Evolutionary conservation across 2,113 vertebrate species (phyloP).

Genomic region (Pteruthius melanotis): DNA sequence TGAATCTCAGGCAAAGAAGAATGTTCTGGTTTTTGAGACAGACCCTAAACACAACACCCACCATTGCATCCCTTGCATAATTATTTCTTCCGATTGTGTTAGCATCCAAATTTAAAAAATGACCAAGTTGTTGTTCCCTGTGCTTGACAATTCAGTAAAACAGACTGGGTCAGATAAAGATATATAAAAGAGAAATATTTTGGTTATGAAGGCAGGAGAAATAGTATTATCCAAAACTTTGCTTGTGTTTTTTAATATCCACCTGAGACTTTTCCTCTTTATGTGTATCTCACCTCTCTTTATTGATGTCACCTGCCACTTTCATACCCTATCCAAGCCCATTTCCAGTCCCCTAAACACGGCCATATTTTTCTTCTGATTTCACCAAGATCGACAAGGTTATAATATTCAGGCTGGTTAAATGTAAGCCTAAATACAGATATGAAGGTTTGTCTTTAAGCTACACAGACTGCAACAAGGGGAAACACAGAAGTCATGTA

Average conservation of each 20-base stretch:
- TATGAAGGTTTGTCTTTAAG: neutral
- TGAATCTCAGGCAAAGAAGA: neutral
- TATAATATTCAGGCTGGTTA: neutral
- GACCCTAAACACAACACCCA: neutral
- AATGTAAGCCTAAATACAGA: neutral
- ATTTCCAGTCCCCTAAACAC: neutral
- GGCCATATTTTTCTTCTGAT: neutral
- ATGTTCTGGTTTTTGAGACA: neutral
- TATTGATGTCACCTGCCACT: neutral
- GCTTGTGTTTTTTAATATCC: neutral
- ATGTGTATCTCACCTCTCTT: neutral
- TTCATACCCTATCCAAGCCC: neutral
- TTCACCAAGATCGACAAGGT: neutral
- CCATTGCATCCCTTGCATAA: neutral
- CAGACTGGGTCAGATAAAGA: neutral
- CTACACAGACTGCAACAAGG: neutral
- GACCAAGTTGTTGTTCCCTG: neutral
- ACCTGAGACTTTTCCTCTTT: neutral
- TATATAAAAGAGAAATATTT: neutral
- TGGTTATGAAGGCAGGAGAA: neutral
- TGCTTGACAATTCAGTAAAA: neutral
- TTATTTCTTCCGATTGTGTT: neutral
- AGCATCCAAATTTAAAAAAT: neutral
- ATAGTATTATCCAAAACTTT: neutral
- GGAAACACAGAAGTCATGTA: neutral